Evolutionary conservation across 2,113 vertebrate species (phyloP).

Genomic region (Alouatta palliata): DNA sequence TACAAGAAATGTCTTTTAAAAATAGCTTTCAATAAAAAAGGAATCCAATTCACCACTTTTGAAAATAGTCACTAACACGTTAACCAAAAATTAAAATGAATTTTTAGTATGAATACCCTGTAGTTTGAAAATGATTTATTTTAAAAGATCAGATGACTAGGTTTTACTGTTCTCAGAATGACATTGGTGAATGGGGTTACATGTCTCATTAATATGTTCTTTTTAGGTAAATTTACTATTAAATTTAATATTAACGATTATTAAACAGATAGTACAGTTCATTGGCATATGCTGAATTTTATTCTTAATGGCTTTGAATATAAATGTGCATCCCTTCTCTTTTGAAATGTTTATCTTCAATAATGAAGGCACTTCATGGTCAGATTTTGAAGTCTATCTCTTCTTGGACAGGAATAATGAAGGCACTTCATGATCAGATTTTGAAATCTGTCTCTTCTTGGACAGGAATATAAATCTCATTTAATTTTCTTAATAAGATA

Average conservation of each 20-base stretch:
- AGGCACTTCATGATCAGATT: background rate
- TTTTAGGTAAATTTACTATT: constrained; percentile 42
- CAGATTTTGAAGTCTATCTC: constrained; percentile 40
- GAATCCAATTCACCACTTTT: constrained; percentile 38
- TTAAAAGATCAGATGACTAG: constrained; percentile 34
- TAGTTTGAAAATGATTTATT: constrained; percentile 55
- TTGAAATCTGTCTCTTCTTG: constrained; percentile 26
- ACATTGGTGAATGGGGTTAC: constrained; percentile 46
- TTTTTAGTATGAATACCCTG: constrained; percentile 30
- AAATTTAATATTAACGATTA: constrained; percentile 16
- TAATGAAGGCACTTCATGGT: background rate
- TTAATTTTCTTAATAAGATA: background rate
- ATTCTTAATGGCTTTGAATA: background rate
- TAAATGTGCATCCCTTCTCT: background rate
- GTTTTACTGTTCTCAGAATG: constrained; percentile 48
- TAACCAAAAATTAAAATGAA: constrained; percentile 47
- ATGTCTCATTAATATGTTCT: constrained; percentile 53
- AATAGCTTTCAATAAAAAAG: constrained; percentile 60
- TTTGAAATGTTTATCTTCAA: constrained; percentile 34
- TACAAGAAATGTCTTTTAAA: constrained; percentile 60
- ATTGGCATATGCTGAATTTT: background rate
- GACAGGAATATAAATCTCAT: constrained; percentile 17
- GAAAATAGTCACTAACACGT: constrained; percentile 40
- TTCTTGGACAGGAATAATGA: constrained; percentile 18
- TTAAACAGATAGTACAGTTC: constrained; percentile 37